These are phyloP conservation scores for Palythoa grandis DNA, from an alignment of 92 coral and sea anemone species.

Conservation along the genomic window DNA sequence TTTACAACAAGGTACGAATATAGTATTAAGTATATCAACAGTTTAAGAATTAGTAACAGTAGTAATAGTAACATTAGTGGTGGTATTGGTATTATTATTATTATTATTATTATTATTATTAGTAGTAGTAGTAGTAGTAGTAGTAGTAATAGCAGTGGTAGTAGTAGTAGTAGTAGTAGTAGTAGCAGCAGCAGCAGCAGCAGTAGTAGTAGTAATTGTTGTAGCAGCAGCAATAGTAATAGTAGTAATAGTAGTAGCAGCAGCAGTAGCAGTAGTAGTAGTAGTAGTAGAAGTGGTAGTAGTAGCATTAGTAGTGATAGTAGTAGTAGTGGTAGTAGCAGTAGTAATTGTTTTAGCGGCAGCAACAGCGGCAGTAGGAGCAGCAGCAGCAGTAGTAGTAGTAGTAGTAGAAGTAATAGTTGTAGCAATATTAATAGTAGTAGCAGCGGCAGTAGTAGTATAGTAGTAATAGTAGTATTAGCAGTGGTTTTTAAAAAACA, in stretches of 20 bases:
- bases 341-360: neutral
- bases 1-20: constrained; percentile 24
- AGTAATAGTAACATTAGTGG: neutral
- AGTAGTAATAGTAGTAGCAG: neutral
- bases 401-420: neutral
- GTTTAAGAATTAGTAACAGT: neutral
- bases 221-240: neutral
- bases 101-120: neutral
- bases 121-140: neutral
- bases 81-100: neutral
- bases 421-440: neutral
- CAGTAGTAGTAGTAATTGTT: neutral
- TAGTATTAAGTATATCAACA: neutral
- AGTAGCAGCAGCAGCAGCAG: neutral
- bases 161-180: neutral
- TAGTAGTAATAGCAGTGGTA: neutral
- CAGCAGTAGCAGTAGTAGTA: neutral
- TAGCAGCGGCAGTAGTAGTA: neutral
- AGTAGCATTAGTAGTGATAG: neutral
- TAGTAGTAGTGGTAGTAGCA: neutral
- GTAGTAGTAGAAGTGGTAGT: constrained; percentile 1
- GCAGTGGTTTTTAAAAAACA: neutral
- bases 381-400: neutral
- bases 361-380: neutral
- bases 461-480: neutral